Percentiles rank a stretch among this genome's conserved stretches.
Evolutionary conservation across 2,113 vertebrate genomes (phyloP).

Genomic region (Mystacornis crossleyi): DNA sequence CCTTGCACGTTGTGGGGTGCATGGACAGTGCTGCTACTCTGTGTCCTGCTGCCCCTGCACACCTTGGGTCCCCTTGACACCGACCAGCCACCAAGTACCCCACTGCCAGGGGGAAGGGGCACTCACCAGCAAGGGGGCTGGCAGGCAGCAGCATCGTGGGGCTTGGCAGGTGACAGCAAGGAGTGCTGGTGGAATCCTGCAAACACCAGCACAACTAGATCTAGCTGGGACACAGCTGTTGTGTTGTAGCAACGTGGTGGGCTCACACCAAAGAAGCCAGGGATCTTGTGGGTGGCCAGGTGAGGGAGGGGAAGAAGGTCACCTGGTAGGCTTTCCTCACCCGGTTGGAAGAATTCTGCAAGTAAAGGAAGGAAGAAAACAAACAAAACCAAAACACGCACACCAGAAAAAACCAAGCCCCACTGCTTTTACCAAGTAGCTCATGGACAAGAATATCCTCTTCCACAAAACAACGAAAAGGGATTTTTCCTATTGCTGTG

Average conservation of each 20-base stretch:
- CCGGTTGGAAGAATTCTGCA: background rate
- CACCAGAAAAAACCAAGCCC: rapidly evolving
- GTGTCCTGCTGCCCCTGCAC: background rate
- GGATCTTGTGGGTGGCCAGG: too few species aligned
- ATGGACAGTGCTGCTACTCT: background rate
- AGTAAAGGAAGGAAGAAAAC: rapidly evolving
- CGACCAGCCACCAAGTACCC: background rate
- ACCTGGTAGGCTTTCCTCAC: background rate
- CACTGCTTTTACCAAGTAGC: background rate
- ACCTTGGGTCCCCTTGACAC: background rate
- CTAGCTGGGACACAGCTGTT: rapidly evolving
- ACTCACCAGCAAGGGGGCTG: rapidly evolving
- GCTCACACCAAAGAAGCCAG: background rate
- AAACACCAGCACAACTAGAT: background rate
- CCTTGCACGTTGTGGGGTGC: rapidly evolving
- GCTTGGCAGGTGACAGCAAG: background rate
- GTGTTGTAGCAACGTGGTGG: rapidly evolving
- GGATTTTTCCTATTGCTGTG: background rate
- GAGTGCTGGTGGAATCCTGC: background rate
- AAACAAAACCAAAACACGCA: too few species aligned
- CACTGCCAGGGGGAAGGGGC: background rate
- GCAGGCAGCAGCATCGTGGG: rapidly evolving
- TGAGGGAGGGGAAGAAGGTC: background rate
- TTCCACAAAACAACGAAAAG: rapidly evolving
- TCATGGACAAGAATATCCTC: background rate